phyloP scores from a whole-genome alignment of 2,888 invertebrate species.

The Homarus gammarus region DNA sequence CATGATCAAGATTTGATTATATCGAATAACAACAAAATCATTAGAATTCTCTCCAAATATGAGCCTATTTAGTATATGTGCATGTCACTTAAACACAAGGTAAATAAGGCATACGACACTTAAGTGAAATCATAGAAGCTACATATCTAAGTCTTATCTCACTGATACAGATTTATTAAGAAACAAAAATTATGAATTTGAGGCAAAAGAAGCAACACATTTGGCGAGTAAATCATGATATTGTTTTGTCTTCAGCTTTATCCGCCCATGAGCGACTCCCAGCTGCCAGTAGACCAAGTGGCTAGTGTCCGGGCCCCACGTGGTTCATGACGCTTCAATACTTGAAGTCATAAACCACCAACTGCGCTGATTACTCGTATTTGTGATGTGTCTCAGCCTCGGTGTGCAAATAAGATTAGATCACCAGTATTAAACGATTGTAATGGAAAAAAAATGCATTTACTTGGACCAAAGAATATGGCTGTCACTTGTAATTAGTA shows the following conservation, averaged over 20 bases:
- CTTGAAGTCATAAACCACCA: not conserved
- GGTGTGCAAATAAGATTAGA: not conserved
- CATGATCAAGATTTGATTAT: not conserved
- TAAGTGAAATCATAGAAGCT: conserved; percentile 1
- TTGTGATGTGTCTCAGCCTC: not conserved
- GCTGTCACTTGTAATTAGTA: not conserved
- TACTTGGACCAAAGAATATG: not conserved
- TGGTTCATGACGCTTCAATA: not conserved
- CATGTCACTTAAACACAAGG: no score
- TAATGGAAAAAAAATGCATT: not conserved
- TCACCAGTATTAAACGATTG: not conserved
- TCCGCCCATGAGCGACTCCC: not conserved
- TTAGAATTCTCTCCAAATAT: no score
- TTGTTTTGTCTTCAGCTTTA: not conserved
- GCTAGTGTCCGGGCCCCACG: no score
- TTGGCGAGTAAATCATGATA: not conserved
- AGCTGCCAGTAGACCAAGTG: not conserved
- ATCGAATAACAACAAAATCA: no score
- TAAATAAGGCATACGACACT: not conserved
- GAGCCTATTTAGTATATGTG: no score
- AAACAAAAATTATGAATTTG: not conserved
- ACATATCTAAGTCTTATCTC: conserved; percentile 28
- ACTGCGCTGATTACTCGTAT: not conserved
- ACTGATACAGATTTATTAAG: not conserved
- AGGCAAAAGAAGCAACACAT: not conserved